Percentiles rank a stretch among this genome's conserved stretches.
These are phyloP conservation scores for Tromatobia lineatoria DNA, from an alignment of 2,888 invertebrate genomes.

Conservation along the genomic window DNA sequence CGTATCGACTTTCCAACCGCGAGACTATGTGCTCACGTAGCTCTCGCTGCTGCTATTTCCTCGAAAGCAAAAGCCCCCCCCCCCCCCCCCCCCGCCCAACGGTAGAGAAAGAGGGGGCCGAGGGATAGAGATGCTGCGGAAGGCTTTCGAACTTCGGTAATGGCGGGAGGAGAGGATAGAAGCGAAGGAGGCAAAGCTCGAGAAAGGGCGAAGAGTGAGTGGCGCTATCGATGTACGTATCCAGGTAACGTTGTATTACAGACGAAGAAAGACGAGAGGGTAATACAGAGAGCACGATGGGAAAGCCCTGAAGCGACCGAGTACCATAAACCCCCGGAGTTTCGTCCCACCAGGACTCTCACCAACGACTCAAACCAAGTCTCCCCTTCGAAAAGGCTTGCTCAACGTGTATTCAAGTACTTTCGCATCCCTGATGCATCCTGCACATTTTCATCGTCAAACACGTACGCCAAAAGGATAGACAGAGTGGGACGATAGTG, in stretches of 20 bases:
- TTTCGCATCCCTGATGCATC: neutral
- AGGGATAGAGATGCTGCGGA: conserved; percentile 11
- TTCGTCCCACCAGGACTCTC: conserved; percentile 35
- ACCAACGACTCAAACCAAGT: conserved; percentile 3
- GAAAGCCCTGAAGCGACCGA: conserved; percentile 23
- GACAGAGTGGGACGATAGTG: neutral
- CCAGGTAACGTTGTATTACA: conserved; percentile 26
- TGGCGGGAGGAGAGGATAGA: conserved; percentile 36
- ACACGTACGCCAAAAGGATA: neutral
- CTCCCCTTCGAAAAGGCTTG: conserved; percentile 10
- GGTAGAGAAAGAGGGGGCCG: neutral
- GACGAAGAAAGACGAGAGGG: conserved; percentile 25
- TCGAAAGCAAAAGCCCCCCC: conserved; percentile 19
- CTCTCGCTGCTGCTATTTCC: conserved; percentile 39
- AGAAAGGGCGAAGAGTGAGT: conserved; percentile 39
- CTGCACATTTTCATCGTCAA: conserved; percentile 28
- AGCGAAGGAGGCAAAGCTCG: conserved; percentile 29
- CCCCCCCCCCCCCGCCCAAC: too few species aligned
- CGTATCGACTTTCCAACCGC: conserved; percentile 60
- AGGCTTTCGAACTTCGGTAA: conserved; percentile 50
- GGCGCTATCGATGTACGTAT: conserved; percentile 48
- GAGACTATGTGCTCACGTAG: conserved; percentile 40
- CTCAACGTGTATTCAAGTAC: conserved; percentile 16
- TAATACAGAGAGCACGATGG: conserved; percentile 24
- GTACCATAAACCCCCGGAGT: conserved; percentile 35